phyloP scores from a whole-genome alignment of 2,113 vertebrate genomes.

The Hydropotes inermis region DNA sequence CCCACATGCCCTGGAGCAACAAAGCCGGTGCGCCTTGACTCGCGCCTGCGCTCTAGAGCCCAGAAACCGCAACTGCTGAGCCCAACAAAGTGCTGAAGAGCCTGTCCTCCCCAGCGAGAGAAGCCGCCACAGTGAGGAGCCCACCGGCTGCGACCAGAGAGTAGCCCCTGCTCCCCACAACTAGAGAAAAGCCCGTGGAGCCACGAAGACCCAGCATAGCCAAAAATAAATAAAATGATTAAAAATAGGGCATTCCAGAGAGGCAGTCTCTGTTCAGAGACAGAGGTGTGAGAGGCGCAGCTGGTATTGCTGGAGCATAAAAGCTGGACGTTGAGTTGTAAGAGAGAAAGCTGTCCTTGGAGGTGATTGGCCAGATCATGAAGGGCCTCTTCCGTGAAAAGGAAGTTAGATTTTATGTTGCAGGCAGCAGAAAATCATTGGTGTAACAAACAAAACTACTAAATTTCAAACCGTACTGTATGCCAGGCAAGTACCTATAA shows the following conservation, averaged over 20 bases:
- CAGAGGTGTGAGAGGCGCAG: background rate
- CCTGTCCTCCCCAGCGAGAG: background rate
- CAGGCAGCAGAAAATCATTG: background rate
- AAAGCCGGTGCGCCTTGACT: background rate
- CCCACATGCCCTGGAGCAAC: background rate
- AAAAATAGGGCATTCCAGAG: background rate
- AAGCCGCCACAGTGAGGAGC: background rate
- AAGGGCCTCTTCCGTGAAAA: conserved; percentile 3
- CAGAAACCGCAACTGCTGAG: background rate
- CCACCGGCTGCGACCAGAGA: background rate
- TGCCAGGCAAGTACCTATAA: background rate
- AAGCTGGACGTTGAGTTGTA: conserved; percentile 7
- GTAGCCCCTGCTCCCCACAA: background rate
- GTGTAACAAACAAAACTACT: conserved; percentile 25
- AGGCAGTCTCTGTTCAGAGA: background rate
- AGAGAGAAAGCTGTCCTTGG: background rate
- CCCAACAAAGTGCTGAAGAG: too few species aligned
- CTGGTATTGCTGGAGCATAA: background rate
- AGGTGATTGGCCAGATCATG: background rate
- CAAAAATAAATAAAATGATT: background rate
- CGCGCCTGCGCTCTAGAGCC: background rate
- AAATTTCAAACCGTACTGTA: background rate
- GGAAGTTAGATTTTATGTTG: conserved; percentile 32
- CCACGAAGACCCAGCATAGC: background rate
- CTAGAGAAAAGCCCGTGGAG: background rate